Evolutionary conservation across 35 echinoderm and acorn worm genomes (phyloP), one percentile per base, ranked within the genome.

Genomic region (Ptychodera flava): DNA sequence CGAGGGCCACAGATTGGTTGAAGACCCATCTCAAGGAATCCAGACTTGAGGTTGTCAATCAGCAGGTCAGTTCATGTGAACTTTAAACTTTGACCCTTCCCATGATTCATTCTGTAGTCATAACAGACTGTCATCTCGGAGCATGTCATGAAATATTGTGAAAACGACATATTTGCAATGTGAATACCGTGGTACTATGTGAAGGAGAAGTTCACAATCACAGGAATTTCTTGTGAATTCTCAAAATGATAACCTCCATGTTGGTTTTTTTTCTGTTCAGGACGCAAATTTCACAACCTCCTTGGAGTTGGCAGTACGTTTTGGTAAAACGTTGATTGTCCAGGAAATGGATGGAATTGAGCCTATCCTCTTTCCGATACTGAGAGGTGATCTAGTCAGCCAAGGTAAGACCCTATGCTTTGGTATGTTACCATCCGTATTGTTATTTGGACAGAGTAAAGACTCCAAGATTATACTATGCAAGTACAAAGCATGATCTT

Each of bases 311-410:
- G 96, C 96, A 28, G 96, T 99, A 1, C 53, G 93, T 33, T 99
- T 99, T 85, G 96, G 96, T 2, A 99, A 99, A 88, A 99, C 93
- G 16, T 88, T 99, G 1, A 92, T 99, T 31, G 94, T 99, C 30
- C 96, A 99, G 78, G 96, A 99, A 85, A 94, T 99, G 93, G 96
- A 99, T 30, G 79, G 88, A 22, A 92, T 99, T 83, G 96, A 99
- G 82, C 96, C 96, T 0, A 89, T 99, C 28, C 90, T 99, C 10
- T 99, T 90, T 38, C 96, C 96, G 0, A 76, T 99, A 28, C 93
- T 99, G 0, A 85, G 96, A 83, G 93, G 87, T 75, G 96, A 99
- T 82, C 93, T 99, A 16, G 84, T 99, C 52, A 99, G 96, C 84
- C 96, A 99, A 99, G 96, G 95, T 97, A 88, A 79, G 0, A 6